Evolutionary conservation across 1,140 invertebrate genomes (phyloP).

Genomic region (Ridgeia piscesae): DNA sequence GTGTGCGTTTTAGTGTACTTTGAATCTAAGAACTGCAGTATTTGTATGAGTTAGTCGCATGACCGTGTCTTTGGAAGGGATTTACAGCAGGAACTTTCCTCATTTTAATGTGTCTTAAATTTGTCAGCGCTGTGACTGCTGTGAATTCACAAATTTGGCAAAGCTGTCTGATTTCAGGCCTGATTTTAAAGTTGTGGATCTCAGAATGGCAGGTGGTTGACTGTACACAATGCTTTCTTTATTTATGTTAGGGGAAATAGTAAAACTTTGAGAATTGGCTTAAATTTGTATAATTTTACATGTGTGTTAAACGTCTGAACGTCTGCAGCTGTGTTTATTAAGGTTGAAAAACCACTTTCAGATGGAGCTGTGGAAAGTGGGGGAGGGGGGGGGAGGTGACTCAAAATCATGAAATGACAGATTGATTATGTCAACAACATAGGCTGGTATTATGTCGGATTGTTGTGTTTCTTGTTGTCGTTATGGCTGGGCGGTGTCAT

Average conservation of each 20-base stretch:
- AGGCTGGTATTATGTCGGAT: neutral
- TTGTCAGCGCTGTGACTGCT: neutral
- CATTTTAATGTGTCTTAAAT: neutral
- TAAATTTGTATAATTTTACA: neutral
- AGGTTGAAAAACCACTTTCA: constrained; percentile 5
- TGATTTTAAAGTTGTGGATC: neutral
- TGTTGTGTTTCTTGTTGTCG: constrained; percentile 5
- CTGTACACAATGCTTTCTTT: neutral
- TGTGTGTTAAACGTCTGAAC: neutral
- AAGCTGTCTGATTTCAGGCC: neutral
- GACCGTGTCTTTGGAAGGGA: neutral
- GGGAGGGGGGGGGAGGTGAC: neutral
- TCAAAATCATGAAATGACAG: neutral
- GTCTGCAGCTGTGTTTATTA: neutral
- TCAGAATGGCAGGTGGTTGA: neutral
- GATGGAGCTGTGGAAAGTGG: neutral
- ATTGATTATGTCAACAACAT: neutral
- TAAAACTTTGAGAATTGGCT: neutral
- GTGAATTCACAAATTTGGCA: neutral
- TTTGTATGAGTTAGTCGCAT: neutral
- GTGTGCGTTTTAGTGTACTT: neutral
- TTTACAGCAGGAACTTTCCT: neutral
- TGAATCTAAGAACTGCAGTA: neutral
- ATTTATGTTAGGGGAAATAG: neutral
- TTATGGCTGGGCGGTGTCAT: neutral